phyloP scores from a whole-genome alignment of 2,888 invertebrate genomes.

The Stomorhina lunata region DNA sequence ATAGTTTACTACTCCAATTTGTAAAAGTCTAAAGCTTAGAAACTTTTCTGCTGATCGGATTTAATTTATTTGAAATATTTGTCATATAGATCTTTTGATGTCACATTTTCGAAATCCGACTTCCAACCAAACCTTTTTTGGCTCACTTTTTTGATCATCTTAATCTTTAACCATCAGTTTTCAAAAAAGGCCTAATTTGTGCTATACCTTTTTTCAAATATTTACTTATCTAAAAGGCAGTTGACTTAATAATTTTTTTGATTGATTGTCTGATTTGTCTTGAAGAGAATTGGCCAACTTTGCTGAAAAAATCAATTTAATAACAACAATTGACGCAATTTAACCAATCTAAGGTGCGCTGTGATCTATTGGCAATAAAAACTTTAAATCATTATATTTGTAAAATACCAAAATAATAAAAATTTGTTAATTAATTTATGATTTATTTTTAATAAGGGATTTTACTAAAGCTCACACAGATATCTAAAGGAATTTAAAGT shows the following conservation, averaged over 20 bases:
- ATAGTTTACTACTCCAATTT: no score
- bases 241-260: slow-evolving; percentile 5
- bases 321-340: background rate
- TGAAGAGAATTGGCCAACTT: background rate
- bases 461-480: background rate
- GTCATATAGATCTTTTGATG: no score
- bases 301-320: background rate
- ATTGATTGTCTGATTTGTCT: slow-evolving; percentile 4
- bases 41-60: no score
- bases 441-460: slow-evolving; percentile 12
- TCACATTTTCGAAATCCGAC: no score
- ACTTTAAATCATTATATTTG: background rate
- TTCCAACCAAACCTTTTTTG: no score
- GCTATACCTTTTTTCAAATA: background rate
- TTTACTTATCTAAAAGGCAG: background rate
- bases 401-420: background rate
- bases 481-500: background rate
- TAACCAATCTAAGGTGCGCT: background rate
- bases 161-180: background rate
- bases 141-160: no score
- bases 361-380: background rate
- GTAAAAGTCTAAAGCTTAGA: no score
- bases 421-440: background rate
- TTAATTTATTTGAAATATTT: no score
- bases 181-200: background rate